phyloP scores from a whole-genome alignment of 2,888 invertebrate genomes.

The Apomyelois bistriatella region DNA sequence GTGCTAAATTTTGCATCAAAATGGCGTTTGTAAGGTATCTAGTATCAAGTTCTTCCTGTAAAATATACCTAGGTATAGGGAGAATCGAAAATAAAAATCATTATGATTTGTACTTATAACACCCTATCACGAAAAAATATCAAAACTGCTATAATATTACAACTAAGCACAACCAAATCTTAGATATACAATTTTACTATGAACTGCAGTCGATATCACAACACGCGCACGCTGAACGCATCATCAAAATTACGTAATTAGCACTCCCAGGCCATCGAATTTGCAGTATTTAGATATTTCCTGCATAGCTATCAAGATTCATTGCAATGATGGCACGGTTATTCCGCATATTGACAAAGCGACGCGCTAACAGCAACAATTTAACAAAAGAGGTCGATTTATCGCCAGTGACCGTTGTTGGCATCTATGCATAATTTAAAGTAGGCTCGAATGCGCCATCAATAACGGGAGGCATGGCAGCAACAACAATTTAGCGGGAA shows the following conservation, averaged over 20 bases:
- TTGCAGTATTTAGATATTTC: neutral
- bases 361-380: slow-evolving; percentile 4
- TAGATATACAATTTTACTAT: too few relatives aligned
- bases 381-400: slow-evolving; percentile 5
- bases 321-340: slow-evolving; percentile 1
- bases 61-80: too few relatives aligned
- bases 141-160: too few relatives aligned
- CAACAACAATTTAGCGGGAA: slow-evolving; percentile 41
- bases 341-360: slow-evolving; percentile 9
- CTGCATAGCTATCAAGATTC: slow-evolving; percentile 7
- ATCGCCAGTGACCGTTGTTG: slow-evolving; percentile 1
- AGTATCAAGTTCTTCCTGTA: too few relatives aligned
- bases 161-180: too few relatives aligned
- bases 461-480: slow-evolving; percentile 15
- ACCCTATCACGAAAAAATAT: too few relatives aligned
- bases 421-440: slow-evolving; percentile 7
- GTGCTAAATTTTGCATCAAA: too few relatives aligned
- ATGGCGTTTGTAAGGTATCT: too few relatives aligned
- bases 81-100: too few relatives aligned
- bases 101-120: too few relatives aligned
- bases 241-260: neutral
- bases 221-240: neutral
- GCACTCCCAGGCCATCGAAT: neutral
- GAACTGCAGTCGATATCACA: neutral
- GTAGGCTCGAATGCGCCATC: slow-evolving; percentile 20